phyloP scores from a whole-genome alignment of 2,797 vertebrate genomes.

The Lophius americanus region DNA sequence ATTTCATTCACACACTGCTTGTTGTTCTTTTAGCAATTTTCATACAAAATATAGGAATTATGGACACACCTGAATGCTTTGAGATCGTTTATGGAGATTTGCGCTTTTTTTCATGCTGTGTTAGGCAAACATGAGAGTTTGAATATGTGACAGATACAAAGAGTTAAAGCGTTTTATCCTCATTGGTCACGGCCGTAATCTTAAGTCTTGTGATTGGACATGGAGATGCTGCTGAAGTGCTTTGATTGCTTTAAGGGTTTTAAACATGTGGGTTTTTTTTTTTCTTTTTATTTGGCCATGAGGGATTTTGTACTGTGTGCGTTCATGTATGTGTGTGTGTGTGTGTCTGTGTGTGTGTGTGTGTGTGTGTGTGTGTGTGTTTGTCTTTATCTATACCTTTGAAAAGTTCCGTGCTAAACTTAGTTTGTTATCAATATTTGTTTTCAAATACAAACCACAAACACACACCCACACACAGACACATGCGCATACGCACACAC shows the following conservation, averaged over 20 bases:
- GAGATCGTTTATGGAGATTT: conserved; percentile 63
- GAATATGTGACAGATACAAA: conserved; percentile 70
- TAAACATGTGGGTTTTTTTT: conserved; percentile 18
- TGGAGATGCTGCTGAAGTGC: conserved; percentile 69
- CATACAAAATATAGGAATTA: conserved; percentile 30
- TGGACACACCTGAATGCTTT: conserved; percentile 67
- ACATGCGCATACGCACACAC: neutral
- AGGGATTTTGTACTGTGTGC: conserved; percentile 25
- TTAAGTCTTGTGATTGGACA: conserved; percentile 73
- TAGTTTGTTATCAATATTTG: conserved; percentile 16
- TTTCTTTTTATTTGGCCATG: conserved; percentile 28
- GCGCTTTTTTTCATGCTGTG: conserved; percentile 46
- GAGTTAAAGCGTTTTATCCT: conserved; percentile 68
- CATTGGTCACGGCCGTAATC: conserved; percentile 72
- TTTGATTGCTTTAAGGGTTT: conserved; percentile 73
- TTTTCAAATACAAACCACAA: conserved; percentile 8
- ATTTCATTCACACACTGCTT: conserved; percentile 22
- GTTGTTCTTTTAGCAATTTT: conserved; percentile 30
- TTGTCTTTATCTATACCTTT: conserved; percentile 30
- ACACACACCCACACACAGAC: neutral
- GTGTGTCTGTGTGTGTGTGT: conserved; percentile 7
- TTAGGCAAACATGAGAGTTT: conserved; percentile 63
- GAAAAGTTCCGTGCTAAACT: conserved; percentile 52
- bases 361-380: conserved; percentile 11
- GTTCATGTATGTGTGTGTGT: conserved; percentile 15